phyloP scores from a whole-genome alignment of 2,113 vertebrate genomes.

The Cyphomyrus discorhynchus region DNA sequence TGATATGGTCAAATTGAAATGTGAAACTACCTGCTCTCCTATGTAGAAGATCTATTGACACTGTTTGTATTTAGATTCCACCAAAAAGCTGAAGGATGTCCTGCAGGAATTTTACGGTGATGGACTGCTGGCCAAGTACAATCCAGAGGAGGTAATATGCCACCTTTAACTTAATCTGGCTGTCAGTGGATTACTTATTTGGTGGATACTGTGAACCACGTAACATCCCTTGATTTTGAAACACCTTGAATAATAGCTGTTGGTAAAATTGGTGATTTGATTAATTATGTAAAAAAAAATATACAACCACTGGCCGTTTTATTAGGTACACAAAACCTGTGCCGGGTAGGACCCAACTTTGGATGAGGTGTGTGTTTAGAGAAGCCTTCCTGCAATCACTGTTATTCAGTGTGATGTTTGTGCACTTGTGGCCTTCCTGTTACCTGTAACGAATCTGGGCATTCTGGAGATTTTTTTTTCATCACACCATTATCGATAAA shows the following conservation, averaged over 20 bases:
- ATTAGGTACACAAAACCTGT: background rate
- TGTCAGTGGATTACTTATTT: background rate
- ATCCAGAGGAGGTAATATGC: slow-evolving; percentile 81
- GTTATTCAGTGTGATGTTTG: background rate
- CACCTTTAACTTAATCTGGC: background rate
- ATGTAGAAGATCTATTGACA: slow-evolving; percentile 12
- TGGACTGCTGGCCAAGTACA: slow-evolving; percentile 87
- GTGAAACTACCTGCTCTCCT: background rate
- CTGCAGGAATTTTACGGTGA: slow-evolving; percentile 90
- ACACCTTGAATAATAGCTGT: background rate
- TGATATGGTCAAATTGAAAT: background rate
- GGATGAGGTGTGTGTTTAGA: background rate
- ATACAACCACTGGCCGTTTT: background rate
- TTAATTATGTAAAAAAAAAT: background rate
- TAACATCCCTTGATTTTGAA: background rate
- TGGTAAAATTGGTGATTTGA: background rate
- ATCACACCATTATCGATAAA: background rate
- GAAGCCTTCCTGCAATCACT: background rate
- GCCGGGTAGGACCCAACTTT: background rate
- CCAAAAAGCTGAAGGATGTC: slow-evolving; percentile 91
- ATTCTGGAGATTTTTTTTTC: background rate
- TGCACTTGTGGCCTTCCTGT: background rate
- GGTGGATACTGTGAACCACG: background rate
- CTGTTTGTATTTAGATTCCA: slow-evolving; percentile 71
- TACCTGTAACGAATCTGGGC: background rate